Percentiles rank a stretch among this genome's conserved stretches.
These are phyloP conservation scores for Agapetus fuscipes DNA, from an alignment of 2,888 invertebrate genomes.

Conservation along the genomic window DNA sequence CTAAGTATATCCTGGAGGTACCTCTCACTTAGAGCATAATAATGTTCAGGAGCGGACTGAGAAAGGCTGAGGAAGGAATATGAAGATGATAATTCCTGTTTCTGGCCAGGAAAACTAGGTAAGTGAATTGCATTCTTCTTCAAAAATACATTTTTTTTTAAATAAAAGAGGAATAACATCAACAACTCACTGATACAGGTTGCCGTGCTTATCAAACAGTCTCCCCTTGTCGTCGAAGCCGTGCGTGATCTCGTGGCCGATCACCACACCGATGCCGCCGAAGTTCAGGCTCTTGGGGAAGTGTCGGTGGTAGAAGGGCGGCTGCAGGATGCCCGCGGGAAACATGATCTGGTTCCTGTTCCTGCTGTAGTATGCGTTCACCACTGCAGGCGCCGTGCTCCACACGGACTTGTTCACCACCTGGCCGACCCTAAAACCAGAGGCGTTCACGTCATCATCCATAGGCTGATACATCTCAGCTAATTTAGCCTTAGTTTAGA, in stretches of 20 bases:
- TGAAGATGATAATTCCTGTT: too few species aligned
- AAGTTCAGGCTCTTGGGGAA: constrained; percentile 76
- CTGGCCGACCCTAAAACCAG: constrained; percentile 50
- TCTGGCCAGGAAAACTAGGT: too few species aligned
- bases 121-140: too few species aligned
- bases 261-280: constrained; percentile 86
- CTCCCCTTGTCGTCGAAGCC: constrained; percentile 88
- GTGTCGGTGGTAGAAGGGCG: constrained; percentile 84
- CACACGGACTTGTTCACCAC: constrained; percentile 71
- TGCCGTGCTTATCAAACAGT: constrained; percentile 89
- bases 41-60: not conserved
- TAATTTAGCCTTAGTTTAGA: too few species aligned
- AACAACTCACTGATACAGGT: constrained; percentile 50
- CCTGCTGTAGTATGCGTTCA: constrained; percentile 92
- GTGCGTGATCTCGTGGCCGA: constrained; percentile 85
- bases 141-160: not conserved
- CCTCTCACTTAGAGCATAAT: not conserved
- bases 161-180: too few species aligned
- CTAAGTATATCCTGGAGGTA: too few species aligned
- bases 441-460: not conserved
- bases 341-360: constrained; percentile 95
- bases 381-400: constrained; percentile 82
- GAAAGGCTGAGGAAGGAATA: too few species aligned
- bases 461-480: not conserved
- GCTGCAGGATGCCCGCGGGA: constrained; percentile 90